phyloP scores from a whole-genome alignment of 2,797 vertebrate genomes.

The Heliangelus exortis region DNA sequence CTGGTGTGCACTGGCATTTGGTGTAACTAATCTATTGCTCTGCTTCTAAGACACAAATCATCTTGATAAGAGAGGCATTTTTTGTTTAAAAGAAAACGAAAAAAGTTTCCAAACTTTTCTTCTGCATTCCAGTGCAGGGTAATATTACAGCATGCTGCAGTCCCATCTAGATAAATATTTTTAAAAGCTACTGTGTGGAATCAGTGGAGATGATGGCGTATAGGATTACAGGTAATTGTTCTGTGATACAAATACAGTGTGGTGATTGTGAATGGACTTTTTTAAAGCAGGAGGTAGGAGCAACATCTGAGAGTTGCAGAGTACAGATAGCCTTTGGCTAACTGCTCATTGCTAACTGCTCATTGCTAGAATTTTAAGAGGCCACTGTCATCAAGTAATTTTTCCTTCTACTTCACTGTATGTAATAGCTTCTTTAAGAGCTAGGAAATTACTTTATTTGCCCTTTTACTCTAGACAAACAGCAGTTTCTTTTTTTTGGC shows the following conservation, averaged over 20 bases:
- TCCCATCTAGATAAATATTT: slow-evolving; percentile 21
- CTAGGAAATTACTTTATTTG: slow-evolving; percentile 60
- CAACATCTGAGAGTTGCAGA: background rate
- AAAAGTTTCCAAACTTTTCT: background rate
- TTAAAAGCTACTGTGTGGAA: background rate
- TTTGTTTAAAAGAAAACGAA: background rate
- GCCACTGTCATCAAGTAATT: slow-evolving; percentile 63
- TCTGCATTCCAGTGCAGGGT: background rate
- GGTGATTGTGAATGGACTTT: background rate
- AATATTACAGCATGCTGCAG: background rate
- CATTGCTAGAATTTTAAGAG: slow-evolving; percentile 23
- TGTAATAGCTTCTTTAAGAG: slow-evolving; percentile 56
- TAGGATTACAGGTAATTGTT: slow-evolving; percentile 26
- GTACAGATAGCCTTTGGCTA: slow-evolving; percentile 33
- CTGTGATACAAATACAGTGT: background rate
- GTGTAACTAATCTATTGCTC: background rate
- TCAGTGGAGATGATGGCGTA: background rate
- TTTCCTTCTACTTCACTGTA: slow-evolving; percentile 45
- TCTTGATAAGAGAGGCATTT: background rate
- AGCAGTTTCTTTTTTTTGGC: slow-evolving; percentile 65
- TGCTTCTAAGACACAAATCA: background rate
- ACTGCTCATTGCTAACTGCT: slow-evolving; percentile 1
- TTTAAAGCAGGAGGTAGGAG: background rate
- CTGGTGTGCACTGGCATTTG: background rate
- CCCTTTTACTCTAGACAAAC: slow-evolving; percentile 58